A percentile compares a stretch with the other conserved stretches of the same genome.
phyloP scores from a whole-genome alignment of 1,140 invertebrate genomes.

The Reticulitermes speratus region DNA sequence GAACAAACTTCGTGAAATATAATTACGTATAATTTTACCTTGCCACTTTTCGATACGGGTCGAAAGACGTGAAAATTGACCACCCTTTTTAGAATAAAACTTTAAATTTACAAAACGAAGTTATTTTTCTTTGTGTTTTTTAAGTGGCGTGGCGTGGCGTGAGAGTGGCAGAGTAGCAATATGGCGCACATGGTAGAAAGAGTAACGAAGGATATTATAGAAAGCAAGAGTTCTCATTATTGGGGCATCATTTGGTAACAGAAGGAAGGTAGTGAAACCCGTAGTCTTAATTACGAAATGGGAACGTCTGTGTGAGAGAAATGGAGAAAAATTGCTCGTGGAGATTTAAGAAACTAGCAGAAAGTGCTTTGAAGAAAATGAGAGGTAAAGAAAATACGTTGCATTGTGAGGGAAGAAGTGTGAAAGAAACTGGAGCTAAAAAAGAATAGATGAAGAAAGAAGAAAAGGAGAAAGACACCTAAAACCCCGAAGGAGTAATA shows the following conservation, averaged over 20 bases:
- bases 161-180: not conserved
- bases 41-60: no score
- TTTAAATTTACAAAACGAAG: not conserved
- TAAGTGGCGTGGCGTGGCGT: not conserved
- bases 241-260: not conserved
- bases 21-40: no score
- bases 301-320: not conserved
- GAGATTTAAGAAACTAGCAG: not conserved
- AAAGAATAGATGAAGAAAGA: not conserved
- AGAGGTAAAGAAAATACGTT: not conserved
- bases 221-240: constrained; percentile 11
- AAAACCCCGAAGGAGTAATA: not conserved
- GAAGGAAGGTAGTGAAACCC: not conserved
- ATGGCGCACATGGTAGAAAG: not conserved
- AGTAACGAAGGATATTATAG: not conserved
- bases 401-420: not conserved
- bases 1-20: no score
- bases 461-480: not conserved
- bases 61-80: not conserved
- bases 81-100: not conserved
- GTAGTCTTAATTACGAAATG: constrained; percentile 21
- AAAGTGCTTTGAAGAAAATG: no score
- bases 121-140: not conserved
- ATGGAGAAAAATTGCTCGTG: not conserved
- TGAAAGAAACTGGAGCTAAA: not conserved